Base-by-base conservation (phyloP, 2,888 invertebrate genomes). In the Taenaris catops region DNA sequence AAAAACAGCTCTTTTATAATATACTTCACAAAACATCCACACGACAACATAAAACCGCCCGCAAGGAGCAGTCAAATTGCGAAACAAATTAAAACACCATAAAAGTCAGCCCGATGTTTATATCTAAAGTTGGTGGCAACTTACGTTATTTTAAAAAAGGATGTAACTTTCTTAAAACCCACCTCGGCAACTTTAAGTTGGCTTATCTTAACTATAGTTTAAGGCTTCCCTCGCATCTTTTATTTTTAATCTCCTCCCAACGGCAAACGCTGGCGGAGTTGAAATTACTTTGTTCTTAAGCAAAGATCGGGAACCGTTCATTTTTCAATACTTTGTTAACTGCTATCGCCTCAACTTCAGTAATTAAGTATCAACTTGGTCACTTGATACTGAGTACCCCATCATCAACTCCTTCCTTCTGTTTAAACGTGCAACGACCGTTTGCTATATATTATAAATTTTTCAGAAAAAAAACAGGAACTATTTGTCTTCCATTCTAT, bases 201-300 rank as follows among this genome's bases (percentile, higher is more conserved):
- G 69, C 73, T 79, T 81, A 80, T 79, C 78, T 79, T 71, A 71
- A 72, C 68, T 69, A 63, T 73, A 79, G 64, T 75, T 73, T 71
- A 70, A 73, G 69, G 63, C 63, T 58, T 58, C 58, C 58, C 49
- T 57, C 54, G 53, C 62, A 63, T 72, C 68, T 74, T 78, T 75
- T 76, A 72, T 78, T 80, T 79, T 78, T 78, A 75, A 79, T 78
- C 72, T 70, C 54, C 48, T 46, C 49, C 64, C 60, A 59, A 51
- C 63, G 61, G 73, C 58, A 63, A 71, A 70, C 65, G 65, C 63
- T 68, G 66, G 64, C 63, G 49, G 64, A 76, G 73, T 78, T 80
- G 55, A 74, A 79, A 76, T 80, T 78, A 78, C 79, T 73, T 76
- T 78, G 68, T 73, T 74, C 70, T 65, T 59, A 62, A 63, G 67